phyloP scores from a whole-genome alignment of 2,888 invertebrate species.

The Xestoiulus laeticollis region DNA sequence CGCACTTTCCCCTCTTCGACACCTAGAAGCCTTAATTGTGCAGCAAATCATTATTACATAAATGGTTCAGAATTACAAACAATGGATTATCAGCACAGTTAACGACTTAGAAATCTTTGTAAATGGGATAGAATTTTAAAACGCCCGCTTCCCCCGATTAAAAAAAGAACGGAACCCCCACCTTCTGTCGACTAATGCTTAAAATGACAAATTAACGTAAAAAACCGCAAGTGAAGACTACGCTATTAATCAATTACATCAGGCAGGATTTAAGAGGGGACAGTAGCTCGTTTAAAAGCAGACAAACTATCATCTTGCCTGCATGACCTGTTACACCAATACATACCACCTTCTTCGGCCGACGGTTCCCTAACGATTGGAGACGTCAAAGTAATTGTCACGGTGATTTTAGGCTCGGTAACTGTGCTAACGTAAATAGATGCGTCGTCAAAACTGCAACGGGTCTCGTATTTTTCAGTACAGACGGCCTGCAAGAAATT shows the following conservation, averaged over 20 bases:
- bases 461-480: slow-evolving; percentile 83
- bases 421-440: slow-evolving; percentile 85
- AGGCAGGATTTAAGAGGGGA: slow-evolving; percentile 49
- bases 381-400: slow-evolving; percentile 90
- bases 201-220: slow-evolving; percentile 18
- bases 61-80: slow-evolving; percentile 32
- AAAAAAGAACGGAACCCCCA: not conserved
- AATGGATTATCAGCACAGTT: slow-evolving; percentile 26
- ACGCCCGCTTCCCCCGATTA: not conserved
- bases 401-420: slow-evolving; percentile 72
- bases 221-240: not conserved
- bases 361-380: slow-evolving; percentile 83
- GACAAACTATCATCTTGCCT: slow-evolving; percentile 45
- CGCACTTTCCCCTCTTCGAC: slow-evolving; percentile 58
- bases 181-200: not conserved
- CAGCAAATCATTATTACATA: slow-evolving; percentile 52
- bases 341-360: slow-evolving; percentile 56
- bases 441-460: slow-evolving; percentile 83
- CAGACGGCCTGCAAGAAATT: slow-evolving; percentile 60
- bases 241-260: not conserved
- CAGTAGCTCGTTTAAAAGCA: slow-evolving; percentile 41
- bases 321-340: slow-evolving; percentile 32
- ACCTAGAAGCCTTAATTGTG: slow-evolving; percentile 57
- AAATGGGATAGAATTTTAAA: not conserved
- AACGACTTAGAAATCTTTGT: not conserved